Evolutionary conservation across 2,888 invertebrate species (phyloP).

Genomic region (Nomada ferruginata): DNA sequence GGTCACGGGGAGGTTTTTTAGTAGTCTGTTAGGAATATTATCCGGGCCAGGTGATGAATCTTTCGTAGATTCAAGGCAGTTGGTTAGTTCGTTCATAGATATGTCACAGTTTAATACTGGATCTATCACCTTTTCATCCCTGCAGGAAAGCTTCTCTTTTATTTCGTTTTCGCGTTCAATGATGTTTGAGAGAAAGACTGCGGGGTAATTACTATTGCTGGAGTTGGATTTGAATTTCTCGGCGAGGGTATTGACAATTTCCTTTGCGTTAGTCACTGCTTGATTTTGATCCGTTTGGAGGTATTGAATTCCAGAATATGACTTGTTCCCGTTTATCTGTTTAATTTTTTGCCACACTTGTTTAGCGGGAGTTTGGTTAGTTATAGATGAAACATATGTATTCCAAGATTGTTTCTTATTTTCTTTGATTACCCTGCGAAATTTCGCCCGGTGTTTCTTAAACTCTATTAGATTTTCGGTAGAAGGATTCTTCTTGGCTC

Average conservation of each 20-base stretch:
- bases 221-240: slow-evolving; percentile 6
- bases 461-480: neutral
- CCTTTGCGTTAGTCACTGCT: neutral
- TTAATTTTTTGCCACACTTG: neutral
- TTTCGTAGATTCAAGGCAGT: neutral
- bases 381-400: neutral
- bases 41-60: neutral
- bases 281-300: neutral
- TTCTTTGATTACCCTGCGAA: slow-evolving; percentile 10
- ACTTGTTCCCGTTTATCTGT: neutral
- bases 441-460: neutral
- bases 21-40: neutral
- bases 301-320: neutral
- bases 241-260: slow-evolving; percentile 8
- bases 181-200: neutral
- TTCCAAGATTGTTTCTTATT: slow-evolving; percentile 1
- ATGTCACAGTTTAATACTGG: neutral
- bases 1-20: too few species aligned
- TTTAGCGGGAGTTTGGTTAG: neutral
- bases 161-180: neutral
- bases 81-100: neutral
- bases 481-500: neutral
- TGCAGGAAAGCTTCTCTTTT: neutral
- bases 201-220: neutral
- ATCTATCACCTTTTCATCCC: neutral